phyloP scores from a whole-genome alignment of 2,888 invertebrate genomes.

The Deilephila elpenor region DNA sequence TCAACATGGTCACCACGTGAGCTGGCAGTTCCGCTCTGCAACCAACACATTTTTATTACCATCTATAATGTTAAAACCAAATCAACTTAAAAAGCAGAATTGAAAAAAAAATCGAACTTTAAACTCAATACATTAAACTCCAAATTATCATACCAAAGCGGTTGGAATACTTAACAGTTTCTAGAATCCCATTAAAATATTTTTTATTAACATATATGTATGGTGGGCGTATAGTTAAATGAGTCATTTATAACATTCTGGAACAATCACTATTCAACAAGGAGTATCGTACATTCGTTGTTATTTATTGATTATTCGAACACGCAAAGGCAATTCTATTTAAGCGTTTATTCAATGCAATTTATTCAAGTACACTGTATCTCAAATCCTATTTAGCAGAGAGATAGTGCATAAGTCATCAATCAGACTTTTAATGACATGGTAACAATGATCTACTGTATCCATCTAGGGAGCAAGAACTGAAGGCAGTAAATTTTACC shows the following conservation, averaged over 20 bases:
- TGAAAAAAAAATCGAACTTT: background rate
- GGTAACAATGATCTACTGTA: too few relatives aligned
- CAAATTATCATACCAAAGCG: background rate
- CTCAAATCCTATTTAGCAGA: background rate
- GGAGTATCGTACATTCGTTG: background rate
- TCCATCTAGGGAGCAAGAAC: too few relatives aligned
- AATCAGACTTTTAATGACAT: too few relatives aligned
- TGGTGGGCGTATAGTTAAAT: constrained; percentile 3
- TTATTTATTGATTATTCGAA: background rate
- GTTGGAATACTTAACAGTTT: background rate
- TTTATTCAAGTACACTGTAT: background rate
- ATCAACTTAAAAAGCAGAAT: too few relatives aligned
- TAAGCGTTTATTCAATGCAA: background rate
- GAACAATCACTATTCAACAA: constrained; percentile 2
- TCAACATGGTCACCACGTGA: constrained; percentile 96
- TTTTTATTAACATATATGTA: background rate
- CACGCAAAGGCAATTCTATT: background rate
- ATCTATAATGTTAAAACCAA: background rate
- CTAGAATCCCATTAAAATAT: constrained; percentile 2
- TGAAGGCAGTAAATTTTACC: constrained; percentile 51
- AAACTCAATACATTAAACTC: background rate
- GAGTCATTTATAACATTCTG: constrained; percentile 19
- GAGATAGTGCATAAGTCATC: background rate
- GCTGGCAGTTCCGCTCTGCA: constrained; percentile 93
- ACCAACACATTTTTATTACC: constrained; percentile 1